Evolutionary conservation across 2,888 invertebrate species (phyloP).

Genomic region (Bombylius major): DNA sequence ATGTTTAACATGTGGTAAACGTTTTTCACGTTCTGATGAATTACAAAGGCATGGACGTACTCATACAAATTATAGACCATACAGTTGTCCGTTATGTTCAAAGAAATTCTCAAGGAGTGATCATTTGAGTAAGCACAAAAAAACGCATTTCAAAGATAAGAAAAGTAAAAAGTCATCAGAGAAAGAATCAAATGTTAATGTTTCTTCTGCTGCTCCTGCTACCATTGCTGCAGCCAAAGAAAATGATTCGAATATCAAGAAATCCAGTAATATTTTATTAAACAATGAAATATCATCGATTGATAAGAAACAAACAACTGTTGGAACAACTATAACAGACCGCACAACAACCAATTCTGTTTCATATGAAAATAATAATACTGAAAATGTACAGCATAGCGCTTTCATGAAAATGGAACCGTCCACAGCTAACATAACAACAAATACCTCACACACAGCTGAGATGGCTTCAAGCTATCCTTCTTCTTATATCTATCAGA

Average conservation of each 20-base stretch:
- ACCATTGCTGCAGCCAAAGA: conserved; percentile 22
- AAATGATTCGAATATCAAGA: conserved; percentile 1
- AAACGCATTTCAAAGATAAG: conserved; percentile 55
- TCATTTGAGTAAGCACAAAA: conserved; percentile 85
- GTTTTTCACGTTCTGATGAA: conserved; percentile 86
- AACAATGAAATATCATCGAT: not conserved
- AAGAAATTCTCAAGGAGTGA: conserved; percentile 89
- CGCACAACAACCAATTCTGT: not conserved
- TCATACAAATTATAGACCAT: conserved; percentile 82
- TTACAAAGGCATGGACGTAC: conserved; percentile 78
- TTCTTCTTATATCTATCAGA: conserved; percentile 3
- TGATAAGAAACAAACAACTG: not conserved
- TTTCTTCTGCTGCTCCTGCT: conserved; percentile 21
- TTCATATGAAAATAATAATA: not conserved
- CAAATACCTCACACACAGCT: conserved; percentile 1
- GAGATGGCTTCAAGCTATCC: conserved; percentile 6
- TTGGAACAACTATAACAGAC: not conserved
- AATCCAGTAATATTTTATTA: not conserved
- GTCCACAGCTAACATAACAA: not conserved
- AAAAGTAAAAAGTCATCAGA: conserved; percentile 27
- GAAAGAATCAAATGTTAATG: not conserved
- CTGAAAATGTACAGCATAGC: not conserved
- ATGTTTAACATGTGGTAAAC: conserved; percentile 78
- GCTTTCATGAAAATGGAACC: not conserved
- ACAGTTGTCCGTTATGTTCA: conserved; percentile 72